phyloP scores from a whole-genome alignment of 2,888 invertebrate genomes.

The Kryphioiulus occultus region DNA sequence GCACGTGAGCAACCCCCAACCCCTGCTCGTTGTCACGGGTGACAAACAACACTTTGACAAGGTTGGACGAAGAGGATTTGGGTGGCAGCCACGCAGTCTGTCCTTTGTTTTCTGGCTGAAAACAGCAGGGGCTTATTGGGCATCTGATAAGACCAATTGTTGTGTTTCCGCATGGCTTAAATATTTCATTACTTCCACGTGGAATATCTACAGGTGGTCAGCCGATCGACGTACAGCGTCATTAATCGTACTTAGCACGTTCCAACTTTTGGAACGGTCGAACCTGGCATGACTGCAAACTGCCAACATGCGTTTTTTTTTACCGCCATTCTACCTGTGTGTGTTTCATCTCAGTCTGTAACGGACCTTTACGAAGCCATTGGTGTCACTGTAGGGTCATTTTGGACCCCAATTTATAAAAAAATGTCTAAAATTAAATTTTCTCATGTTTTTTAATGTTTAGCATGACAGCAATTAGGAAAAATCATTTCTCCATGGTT shows the following conservation, averaged over 20 bases:
- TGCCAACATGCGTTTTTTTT: no score
- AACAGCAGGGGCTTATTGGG: slow-evolving; percentile 31
- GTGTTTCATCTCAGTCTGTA: no score
- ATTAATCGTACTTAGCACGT: neutral
- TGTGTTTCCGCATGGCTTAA: slow-evolving; percentile 31
- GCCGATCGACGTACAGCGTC: neutral
- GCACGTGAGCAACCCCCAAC: neutral
- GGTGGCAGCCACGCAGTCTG: slow-evolving; percentile 28
- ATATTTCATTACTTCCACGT: slow-evolving; percentile 25
- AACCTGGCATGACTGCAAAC: slow-evolving; percentile 20
- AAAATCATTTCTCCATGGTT: no score
- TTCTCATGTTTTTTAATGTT: no score
- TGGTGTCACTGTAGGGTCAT: no score
- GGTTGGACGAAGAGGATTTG: slow-evolving; percentile 26
- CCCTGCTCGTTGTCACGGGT: neutral
- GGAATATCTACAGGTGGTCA: slow-evolving; percentile 15
- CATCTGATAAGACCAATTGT: slow-evolving; percentile 26
- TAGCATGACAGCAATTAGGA: no score
- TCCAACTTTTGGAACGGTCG: neutral
- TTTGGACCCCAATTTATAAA: no score
- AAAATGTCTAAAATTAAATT: no score
- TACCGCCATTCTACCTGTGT: no score
- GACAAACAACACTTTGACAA: slow-evolving; percentile 17
- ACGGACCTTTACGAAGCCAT: no score
- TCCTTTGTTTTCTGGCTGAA: slow-evolving; percentile 18